phyloP scores from a whole-genome alignment of 2,113 vertebrate genomes.

The Tenebrosternarchus preto region DNA sequence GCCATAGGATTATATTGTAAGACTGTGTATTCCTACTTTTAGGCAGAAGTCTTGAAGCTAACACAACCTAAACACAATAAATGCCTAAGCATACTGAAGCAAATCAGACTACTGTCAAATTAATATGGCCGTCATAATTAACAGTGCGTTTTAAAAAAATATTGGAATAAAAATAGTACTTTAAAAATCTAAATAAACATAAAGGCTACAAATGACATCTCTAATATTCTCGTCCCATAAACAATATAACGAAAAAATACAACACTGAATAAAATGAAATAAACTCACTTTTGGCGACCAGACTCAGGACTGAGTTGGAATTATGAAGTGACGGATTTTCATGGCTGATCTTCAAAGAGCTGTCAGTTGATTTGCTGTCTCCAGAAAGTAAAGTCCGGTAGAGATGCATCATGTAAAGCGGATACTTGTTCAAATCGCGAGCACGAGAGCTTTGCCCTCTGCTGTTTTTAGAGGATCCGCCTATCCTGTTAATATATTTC shows the following conservation, averaged over 20 bases:
- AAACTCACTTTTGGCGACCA: constrained; percentile 80
- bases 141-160: neutral
- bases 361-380: constrained; percentile 42
- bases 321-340: constrained; percentile 68
- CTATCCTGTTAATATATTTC: constrained; percentile 34
- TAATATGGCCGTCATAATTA: neutral
- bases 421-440: constrained; percentile 57
- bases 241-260: too few relatives aligned
- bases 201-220: too few relatives aligned
- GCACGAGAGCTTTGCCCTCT: constrained; percentile 31
- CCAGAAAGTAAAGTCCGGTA: constrained; percentile 73
- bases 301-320: constrained; percentile 78
- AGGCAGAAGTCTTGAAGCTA: constrained; percentile 61
- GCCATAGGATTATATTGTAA: constrained; percentile 33
- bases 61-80: constrained; percentile 53
- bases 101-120: neutral
- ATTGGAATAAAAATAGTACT: neutral
- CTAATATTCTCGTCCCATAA: too few relatives aligned
- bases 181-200: neutral
- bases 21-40: constrained; percentile 60
- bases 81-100: constrained; percentile 21
- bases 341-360: constrained; percentile 30
- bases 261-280: neutral
- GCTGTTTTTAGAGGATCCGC: neutral
- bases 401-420: constrained; percentile 83